Base-by-base conservation (phyloP, 2,888 invertebrate species). In the Campoplex nolae region DNA sequence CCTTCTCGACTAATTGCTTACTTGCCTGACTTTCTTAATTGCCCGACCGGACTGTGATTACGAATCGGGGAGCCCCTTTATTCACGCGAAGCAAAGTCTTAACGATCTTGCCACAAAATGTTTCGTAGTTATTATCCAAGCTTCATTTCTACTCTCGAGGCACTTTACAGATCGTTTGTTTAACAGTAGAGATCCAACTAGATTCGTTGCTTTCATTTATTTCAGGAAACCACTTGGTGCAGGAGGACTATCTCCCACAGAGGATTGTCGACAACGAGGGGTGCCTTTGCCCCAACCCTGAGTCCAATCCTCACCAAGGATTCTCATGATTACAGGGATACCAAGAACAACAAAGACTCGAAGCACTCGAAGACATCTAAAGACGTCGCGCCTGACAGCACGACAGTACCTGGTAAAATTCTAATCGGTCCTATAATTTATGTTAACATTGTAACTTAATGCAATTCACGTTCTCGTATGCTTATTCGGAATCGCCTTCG, bases 201-300 rank as follows among this genome's bases (percentile, higher is more conserved):
- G 32, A 71, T 16, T 54, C 18, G n/a, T 56, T 77, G 0, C n/a
- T 62, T 45, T 28, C 48, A 11, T 58, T 16, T 67, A 54, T 94
- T 94, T 51, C 93, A 96, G 96, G 96, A 96, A 95, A 96, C 82
- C n/a, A 87, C 96, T 86, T 96, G 96, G 96, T 96, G 96, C 94
- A 95, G 96, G 88, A 95, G 96, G 90, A 96, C 96, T 84, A 93
- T 93, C 85, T 93, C 93, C 9, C 93, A 92, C 79, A 92, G 93
- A 83, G 91, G 92, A 81, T 74, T 94, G 7, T 93, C 93, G 42
- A 90, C 92, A 67, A 89, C 91, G 32, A 88, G 90, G 18, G 87
- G 89, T 67, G 88, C 90, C 3, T 94, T 93, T 65, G 88, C 91
- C 68, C 93, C 94, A 51, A 92, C 88, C 35, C 87, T 94, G 32